These are phyloP conservation scores for Brevipalpus yothersi DNA, from an alignment of 1,140 invertebrate genomes.

Conservation along the genomic window DNA sequence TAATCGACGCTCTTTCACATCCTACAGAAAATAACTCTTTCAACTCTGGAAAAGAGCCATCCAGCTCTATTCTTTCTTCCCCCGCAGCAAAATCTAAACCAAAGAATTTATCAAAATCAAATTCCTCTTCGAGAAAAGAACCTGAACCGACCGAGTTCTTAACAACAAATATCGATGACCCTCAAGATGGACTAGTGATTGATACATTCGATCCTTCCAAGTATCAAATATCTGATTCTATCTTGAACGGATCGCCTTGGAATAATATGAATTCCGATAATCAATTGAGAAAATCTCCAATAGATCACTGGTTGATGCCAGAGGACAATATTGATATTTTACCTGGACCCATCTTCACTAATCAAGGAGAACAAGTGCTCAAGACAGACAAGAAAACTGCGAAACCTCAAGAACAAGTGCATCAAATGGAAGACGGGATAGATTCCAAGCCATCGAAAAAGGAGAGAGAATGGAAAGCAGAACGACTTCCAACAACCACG, in stretches of 20 bases:
- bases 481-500: neutral
- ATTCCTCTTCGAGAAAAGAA: neutral
- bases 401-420: too few relatives aligned
- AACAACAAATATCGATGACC: neutral
- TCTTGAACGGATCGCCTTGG: too few relatives aligned
- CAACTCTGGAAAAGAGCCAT: neutral
- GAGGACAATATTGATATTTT: too few relatives aligned
- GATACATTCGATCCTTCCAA: constrained; percentile 14
- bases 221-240: constrained; percentile 8
- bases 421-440: too few relatives aligned
- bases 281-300: too few relatives aligned
- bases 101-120: neutral
- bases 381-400: too few relatives aligned
- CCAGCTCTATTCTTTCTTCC: neutral
- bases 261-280: too few relatives aligned
- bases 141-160: neutral
- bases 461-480: too few relatives aligned
- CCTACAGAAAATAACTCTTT: neutral
- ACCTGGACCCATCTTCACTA: too few relatives aligned
- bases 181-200: constrained; percentile 10
- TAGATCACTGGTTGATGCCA: too few relatives aligned
- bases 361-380: too few relatives aligned
- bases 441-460: too few relatives aligned
- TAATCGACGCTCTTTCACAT: constrained; percentile 42
- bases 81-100: neutral